These are phyloP conservation scores for Goniozus legneri DNA, from an alignment of 1,140 invertebrate species.

Conservation along the genomic window DNA sequence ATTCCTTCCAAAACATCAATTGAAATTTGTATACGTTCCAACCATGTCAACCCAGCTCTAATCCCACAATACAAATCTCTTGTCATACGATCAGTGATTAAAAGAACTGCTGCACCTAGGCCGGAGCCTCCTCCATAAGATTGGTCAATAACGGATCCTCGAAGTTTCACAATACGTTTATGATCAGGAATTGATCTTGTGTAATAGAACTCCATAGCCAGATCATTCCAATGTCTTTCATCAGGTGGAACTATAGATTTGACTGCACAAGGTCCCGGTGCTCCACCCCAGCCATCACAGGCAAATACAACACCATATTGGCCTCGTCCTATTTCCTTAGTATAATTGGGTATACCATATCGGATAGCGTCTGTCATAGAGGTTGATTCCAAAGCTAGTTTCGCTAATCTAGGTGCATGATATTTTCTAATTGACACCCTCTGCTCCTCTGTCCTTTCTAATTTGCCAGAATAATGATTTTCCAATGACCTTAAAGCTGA, in stretches of 20 bases:
- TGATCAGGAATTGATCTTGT: constrained; percentile 82
- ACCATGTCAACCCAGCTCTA: constrained; percentile 68
- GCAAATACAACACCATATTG: constrained; percentile 92
- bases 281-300: constrained; percentile 76
- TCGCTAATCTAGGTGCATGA: constrained; percentile 77
- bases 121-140: constrained; percentile 62
- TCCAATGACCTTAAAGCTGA: constrained; percentile 67
- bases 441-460: constrained; percentile 81
- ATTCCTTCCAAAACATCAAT: constrained; percentile 84
- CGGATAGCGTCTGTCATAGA: constrained; percentile 75
- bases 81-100: constrained; percentile 72
- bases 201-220: constrained; percentile 90
- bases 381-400: constrained; percentile 80
- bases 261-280: constrained; percentile 71
- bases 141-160: constrained; percentile 82
- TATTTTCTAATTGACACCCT: constrained; percentile 73
- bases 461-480: constrained; percentile 65
- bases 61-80: constrained; percentile 82
- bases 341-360: constrained; percentile 75
- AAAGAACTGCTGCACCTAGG: constrained; percentile 70
- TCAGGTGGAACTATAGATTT: constrained; percentile 89
- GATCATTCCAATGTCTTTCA: constrained; percentile 87
- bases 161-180: constrained; percentile 74
- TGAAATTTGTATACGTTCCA: constrained; percentile 68
- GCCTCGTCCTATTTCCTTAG: constrained; percentile 81